Evolutionary conservation across 2,113 vertebrate species (phyloP), one percentile per base, ranked within the genome.

Genomic region (Meleagris gallopavo): DNA sequence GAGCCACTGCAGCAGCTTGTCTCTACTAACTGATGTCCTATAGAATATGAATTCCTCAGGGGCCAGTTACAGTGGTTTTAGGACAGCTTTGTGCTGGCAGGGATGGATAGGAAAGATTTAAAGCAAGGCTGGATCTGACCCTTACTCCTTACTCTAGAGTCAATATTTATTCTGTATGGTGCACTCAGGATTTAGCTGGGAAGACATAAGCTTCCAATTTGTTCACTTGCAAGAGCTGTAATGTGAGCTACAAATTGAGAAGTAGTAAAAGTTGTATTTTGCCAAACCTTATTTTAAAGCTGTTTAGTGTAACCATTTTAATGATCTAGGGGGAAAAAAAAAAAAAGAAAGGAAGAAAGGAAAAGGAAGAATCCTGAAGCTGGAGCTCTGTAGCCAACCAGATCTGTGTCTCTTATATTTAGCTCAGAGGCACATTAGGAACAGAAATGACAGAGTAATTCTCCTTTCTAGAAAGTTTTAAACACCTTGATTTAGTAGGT

Each of bases 151-250:
- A 94, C 1, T 5, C 80, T 93, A 90, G 70, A 94, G 88, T 96
- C 93, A 97, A 96, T 95, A 96, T 95, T 95, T 96, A 86, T 92
- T 93, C 92, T 96, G 86, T 90, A 84, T 87, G 73, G 78, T 92
- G 80, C 74, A 66, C 86, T 88, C 81, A 95, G 83, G 83, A 92
- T 95, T 95, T 93, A 94, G 76, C 72, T 32, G 92, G 93, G 89
- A 94, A 94, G 74, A 95, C 92, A 96, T 96, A 95, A 92, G 93
- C 83, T 96, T 96, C 86, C 73, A 94, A 83, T 88, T 93, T 93
- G 96, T 90, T 92, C 76, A 67, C 45, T 94, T 90, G 89, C 43
- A 75, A 96, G 72, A 69, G 41, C 48, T 70, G 94, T 88, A 96
- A 96, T 90, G 83, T 78, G 91, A 96, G 52, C 58, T 84, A 58